phyloP scores from a whole-genome alignment of 1,140 invertebrate genomes.

The Paraescarpia echinospica region DNA sequence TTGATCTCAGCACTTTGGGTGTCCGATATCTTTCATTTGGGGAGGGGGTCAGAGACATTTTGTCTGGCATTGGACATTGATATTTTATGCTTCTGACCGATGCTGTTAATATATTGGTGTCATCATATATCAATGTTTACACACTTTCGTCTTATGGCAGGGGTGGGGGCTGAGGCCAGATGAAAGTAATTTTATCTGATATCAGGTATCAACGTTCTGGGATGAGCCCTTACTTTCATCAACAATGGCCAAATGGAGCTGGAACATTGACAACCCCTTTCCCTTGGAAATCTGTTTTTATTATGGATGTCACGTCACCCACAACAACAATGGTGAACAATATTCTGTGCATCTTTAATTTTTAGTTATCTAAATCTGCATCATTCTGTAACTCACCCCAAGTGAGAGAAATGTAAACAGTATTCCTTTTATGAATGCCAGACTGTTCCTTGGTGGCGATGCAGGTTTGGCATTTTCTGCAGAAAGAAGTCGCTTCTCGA shows the following conservation, averaged over 20 bases:
- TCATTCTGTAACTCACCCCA: slow-evolving; percentile 32
- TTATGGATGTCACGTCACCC: background rate
- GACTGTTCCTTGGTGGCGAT: slow-evolving; percentile 1
- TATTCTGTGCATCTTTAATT: background rate
- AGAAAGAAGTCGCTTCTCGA: slow-evolving; percentile 29
- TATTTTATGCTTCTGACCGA: too few species aligned
- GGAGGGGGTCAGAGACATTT: too few species aligned
- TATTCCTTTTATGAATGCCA: slow-evolving; percentile 33
- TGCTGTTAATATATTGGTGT: too few species aligned
- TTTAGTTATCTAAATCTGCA: background rate
- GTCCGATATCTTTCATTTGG: too few species aligned
- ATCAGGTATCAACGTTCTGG: too few species aligned
- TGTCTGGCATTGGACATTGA: too few species aligned
- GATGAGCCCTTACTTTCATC: too few species aligned
- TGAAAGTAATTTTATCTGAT: too few species aligned
- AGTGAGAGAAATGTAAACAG: slow-evolving; percentile 35
- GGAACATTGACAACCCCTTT: background rate
- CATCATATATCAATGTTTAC: too few species aligned
- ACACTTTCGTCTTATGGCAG: too few species aligned
- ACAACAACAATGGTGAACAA: background rate
- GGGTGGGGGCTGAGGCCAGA: too few species aligned
- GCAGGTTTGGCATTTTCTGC: background rate
- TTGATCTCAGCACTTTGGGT: too few species aligned
- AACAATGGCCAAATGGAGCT: background rate
- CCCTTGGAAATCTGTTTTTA: background rate